phyloP scores from a whole-genome alignment of 2,797 vertebrate species.

The Miichthys miiuy region DNA sequence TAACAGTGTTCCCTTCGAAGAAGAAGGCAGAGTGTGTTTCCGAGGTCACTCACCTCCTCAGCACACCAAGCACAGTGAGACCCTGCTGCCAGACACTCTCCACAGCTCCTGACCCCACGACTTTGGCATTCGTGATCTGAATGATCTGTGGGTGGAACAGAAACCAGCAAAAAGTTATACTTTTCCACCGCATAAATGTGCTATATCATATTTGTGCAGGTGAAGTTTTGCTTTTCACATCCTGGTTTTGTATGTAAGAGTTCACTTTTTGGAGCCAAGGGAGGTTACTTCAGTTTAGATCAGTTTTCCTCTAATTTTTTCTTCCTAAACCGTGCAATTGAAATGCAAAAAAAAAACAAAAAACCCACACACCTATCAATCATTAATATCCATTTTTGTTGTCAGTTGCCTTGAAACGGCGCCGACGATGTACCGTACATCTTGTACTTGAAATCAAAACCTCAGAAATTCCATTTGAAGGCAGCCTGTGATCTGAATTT shows the following conservation, averaged over 20 bases:
- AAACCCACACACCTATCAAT: neutral
- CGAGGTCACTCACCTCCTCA: constrained; percentile 52
- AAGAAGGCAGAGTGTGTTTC: constrained; percentile 25
- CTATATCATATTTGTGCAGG: neutral
- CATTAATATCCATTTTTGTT: neutral
- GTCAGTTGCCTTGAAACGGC: constrained; percentile 9
- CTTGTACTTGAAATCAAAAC: constrained; percentile 5
- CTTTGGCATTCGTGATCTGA: constrained; percentile 48
- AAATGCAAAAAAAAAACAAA: neutral
- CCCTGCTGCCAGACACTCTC: constrained; percentile 41
- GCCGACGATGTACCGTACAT: neutral
- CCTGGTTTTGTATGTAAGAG: neutral
- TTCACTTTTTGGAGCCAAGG: neutral
- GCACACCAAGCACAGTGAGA: constrained; percentile 39
- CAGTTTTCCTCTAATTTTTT: neutral
- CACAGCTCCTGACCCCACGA: constrained; percentile 52
- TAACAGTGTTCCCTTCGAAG: neutral
- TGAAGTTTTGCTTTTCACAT: neutral
- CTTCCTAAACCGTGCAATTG: neutral
- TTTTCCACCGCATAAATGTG: neutral
- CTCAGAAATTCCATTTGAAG: constrained; percentile 27
- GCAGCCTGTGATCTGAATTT: constrained; percentile 9
- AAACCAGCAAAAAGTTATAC: constrained; percentile 6
- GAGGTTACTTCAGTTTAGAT: neutral
- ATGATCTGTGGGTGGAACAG: constrained; percentile 31